A percentile compares a stretch with the other conserved stretches of the same genome.
These are phyloP conservation scores for Phataginus tetradactyla DNA, from an alignment of 2,797 vertebrate genomes.

Conservation along the genomic window DNA sequence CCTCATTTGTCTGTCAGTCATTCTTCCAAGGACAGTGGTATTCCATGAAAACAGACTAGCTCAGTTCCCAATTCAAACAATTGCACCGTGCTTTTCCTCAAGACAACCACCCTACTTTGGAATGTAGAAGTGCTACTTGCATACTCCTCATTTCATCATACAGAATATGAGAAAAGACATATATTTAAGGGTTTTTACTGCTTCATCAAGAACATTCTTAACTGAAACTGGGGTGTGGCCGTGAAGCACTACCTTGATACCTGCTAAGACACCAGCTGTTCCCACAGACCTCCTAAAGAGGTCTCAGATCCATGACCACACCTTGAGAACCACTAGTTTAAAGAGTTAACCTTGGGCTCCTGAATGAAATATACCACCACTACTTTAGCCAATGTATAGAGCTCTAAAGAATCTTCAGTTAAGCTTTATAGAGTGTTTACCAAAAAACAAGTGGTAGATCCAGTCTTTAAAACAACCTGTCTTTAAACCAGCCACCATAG, in stretches of 20 bases:
- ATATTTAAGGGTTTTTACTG: not conserved
- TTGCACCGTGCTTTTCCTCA: not conserved
- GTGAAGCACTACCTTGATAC: not conserved
- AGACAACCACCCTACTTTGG: not conserved
- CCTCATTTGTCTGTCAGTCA: not conserved
- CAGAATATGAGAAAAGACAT: not conserved
- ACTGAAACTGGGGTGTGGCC: not conserved
- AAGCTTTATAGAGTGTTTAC: not conserved
- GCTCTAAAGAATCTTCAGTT: not conserved
- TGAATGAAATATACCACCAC: not conserved
- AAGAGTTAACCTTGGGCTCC: not conserved
- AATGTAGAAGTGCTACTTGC: not conserved
- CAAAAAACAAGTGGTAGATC: not conserved
- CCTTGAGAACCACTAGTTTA: not conserved
- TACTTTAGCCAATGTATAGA: not conserved
- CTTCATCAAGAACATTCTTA: not conserved
- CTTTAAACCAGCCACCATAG: not conserved
- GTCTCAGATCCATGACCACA: not conserved
- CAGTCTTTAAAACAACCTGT: not conserved
- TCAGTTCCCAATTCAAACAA: slow-evolving; percentile 17
- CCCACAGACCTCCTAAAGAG: not conserved
- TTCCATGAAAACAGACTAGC: slow-evolving; percentile 5
- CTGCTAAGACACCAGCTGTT: not conserved
- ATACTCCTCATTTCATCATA: not conserved
- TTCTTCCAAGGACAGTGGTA: slow-evolving; percentile 41